These are phyloP conservation scores for Melanotaenia boesemani DNA, from an alignment of 2,797 vertebrate species.

Conservation along the genomic window DNA sequence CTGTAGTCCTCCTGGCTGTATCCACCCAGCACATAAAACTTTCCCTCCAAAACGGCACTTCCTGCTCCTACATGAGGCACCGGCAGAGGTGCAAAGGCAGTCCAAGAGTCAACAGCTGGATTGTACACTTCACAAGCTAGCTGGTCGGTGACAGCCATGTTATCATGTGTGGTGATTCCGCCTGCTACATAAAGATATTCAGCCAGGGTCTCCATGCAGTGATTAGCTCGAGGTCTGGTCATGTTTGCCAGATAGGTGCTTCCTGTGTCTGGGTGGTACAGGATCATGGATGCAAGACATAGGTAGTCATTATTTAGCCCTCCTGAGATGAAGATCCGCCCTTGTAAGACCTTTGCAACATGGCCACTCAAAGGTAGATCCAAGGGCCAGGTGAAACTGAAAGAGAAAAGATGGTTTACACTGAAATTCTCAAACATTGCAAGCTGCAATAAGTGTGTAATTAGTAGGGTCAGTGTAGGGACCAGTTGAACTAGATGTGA, in stretches of 20 bases:
- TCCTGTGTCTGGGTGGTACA: slow-evolving; percentile 78
- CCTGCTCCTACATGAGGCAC: slow-evolving; percentile 82
- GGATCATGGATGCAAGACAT: slow-evolving; percentile 72
- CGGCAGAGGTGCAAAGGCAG: slow-evolving; percentile 59
- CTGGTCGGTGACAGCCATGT: slow-evolving; percentile 56
- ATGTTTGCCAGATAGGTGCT: slow-evolving; percentile 75
- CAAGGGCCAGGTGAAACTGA: slow-evolving; percentile 73
- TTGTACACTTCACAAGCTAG: slow-evolving; percentile 80
- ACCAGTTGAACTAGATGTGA: no score
- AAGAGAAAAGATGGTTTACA: slow-evolving; percentile 16
- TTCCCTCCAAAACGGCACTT: slow-evolving; percentile 79
- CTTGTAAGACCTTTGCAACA: slow-evolving; percentile 65
- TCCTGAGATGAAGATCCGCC: slow-evolving; percentile 81
- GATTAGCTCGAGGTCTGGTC: slow-evolving; percentile 74
- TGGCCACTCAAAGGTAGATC: slow-evolving; percentile 76
- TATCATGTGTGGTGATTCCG: slow-evolving; percentile 61
- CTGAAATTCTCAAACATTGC: background rate
- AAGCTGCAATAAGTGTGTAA: background rate
- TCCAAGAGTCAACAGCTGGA: slow-evolving; percentile 72
- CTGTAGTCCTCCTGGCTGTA: slow-evolving; percentile 82
- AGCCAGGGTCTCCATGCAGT: slow-evolving; percentile 82
- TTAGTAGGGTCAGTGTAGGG: no score
- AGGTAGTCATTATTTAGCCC: slow-evolving; percentile 69
- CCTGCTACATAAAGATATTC: slow-evolving; percentile 78
- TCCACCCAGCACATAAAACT: slow-evolving; percentile 83